Evolutionary conservation across 2,888 invertebrate species (phyloP).

Genomic region (Polymixis flavicincta): DNA sequence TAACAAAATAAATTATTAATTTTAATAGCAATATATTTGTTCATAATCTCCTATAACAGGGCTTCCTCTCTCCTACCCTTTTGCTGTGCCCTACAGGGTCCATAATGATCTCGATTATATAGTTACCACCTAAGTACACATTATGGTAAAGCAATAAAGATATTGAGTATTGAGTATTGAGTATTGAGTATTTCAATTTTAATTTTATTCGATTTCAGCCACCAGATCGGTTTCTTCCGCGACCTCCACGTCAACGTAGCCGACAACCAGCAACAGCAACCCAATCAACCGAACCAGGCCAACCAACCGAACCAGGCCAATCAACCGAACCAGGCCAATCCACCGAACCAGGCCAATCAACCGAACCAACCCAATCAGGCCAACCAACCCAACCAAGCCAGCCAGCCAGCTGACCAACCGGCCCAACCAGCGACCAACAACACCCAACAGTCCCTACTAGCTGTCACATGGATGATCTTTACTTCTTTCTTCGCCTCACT

Average conservation of each 20-base stretch:
- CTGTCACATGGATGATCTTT: constrained; percentile 97
- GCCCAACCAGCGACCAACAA: constrained; percentile 50
- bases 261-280: constrained; percentile 54
- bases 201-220: constrained; percentile 82
- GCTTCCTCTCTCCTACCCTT: too few species aligned
- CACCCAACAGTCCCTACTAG: constrained; percentile 89
- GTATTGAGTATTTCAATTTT: too few species aligned
- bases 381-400: constrained; percentile 46
- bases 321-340: constrained; percentile 52
- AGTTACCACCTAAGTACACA: too few species aligned
- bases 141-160: too few species aligned
- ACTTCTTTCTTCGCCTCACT: constrained; percentile 98
- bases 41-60: too few species aligned
- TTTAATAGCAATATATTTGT: too few species aligned
- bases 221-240: constrained; percentile 95
- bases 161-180: too few species aligned
- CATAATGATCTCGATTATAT: too few species aligned
- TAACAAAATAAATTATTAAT: too few species aligned
- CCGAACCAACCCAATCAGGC: constrained; percentile 59
- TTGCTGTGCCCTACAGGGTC: too few species aligned
- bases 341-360: constrained; percentile 38
- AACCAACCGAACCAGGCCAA: constrained; percentile 58
- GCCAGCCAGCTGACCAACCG: constrained; percentile 62
- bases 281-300: constrained; percentile 58
- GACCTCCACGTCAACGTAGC: constrained; percentile 85